A percentile compares a stretch with the other conserved stretches of the same genome.
These are phyloP conservation scores for Hyposoter didymator DNA, from an alignment of 2,888 invertebrate species.

Conservation along the genomic window DNA sequence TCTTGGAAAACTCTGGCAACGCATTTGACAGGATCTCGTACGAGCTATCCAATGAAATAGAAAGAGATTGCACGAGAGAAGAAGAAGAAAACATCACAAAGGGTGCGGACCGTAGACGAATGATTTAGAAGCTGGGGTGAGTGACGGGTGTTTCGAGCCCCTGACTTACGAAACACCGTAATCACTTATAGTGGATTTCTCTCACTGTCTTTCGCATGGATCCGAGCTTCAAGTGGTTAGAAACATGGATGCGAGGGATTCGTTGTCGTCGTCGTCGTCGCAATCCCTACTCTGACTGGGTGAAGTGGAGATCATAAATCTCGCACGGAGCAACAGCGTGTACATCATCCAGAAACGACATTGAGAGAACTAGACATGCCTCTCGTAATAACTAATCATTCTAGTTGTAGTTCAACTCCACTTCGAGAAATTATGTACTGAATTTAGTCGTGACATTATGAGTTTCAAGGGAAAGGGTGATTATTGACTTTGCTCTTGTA, in stretches of 20 bases:
- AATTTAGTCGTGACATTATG: conserved; percentile 6
- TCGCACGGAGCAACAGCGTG: conserved; percentile 43
- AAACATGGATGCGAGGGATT: conserved; percentile 55
- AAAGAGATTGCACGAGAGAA: conserved; percentile 46
- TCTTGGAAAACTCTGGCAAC: conserved; percentile 6
- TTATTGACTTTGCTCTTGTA: background rate
- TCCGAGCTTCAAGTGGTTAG: conserved; percentile 61
- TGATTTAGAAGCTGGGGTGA: conserved; percentile 61
- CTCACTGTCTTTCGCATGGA: conserved; percentile 53
- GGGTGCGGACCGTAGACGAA: conserved; percentile 50
- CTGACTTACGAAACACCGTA: conserved; percentile 58
- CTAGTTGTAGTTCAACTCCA: conserved; percentile 29
- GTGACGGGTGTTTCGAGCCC: conserved; percentile 46
- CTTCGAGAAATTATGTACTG: background rate
- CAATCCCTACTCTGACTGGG: conserved; percentile 42
- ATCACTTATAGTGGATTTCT: conserved; percentile 69
- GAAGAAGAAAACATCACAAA: conserved; percentile 21
- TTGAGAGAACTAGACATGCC: conserved; percentile 40
- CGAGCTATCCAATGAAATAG: conserved; percentile 41
- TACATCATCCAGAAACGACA: conserved; percentile 46
- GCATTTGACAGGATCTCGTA: conserved; percentile 32
- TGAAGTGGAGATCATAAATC: conserved; percentile 58
- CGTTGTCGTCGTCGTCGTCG: conserved; percentile 48
- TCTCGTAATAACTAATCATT: conserved; percentile 43
- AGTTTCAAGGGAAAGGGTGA: background rate